A percentile compares a stretch with the other conserved stretches of the same genome.
These are phyloP conservation scores for Listronotus oregonensis DNA, from an alignment of 1,140 invertebrate species.

Conservation along the genomic window DNA sequence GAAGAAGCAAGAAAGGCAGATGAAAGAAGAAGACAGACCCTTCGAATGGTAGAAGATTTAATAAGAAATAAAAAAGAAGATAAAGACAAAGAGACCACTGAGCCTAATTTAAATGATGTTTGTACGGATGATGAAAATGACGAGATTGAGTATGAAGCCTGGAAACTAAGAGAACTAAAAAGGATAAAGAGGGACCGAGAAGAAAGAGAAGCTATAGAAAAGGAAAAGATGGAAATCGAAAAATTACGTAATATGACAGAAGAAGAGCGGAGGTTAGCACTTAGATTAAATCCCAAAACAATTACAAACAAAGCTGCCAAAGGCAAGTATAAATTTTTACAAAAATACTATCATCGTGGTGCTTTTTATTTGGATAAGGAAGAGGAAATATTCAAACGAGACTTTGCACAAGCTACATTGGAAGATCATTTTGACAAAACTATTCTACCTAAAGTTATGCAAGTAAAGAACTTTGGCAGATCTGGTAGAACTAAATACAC, in stretches of 20 bases:
- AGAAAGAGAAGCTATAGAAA: slow-evolving; percentile 85
- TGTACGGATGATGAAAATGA: slow-evolving; percentile 98
- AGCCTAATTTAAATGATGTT: slow-evolving; percentile 81
- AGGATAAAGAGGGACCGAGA: slow-evolving; percentile 95
- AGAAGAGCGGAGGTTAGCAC: slow-evolving; percentile 89
- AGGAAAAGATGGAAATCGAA: slow-evolving; percentile 90
- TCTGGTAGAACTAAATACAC: slow-evolving; percentile 99
- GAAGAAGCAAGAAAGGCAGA: slow-evolving; percentile 81
- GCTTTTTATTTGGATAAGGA: slow-evolving; percentile 97
- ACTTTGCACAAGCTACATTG: slow-evolving; percentile 95
- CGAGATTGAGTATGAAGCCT: slow-evolving; percentile 96
- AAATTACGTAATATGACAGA: slow-evolving; percentile 93
- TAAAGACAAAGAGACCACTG: slow-evolving; percentile 63
- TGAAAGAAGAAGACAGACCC: slow-evolving; percentile 81
- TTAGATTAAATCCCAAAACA: slow-evolving; percentile 89
- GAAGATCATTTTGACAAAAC: slow-evolving; percentile 99
- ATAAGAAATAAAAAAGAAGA: slow-evolving; percentile 74
- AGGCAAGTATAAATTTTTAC: slow-evolving; percentile 99
- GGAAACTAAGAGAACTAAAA: slow-evolving; percentile 96
- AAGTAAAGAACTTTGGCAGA: slow-evolving; percentile 99
- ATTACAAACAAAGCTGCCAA: slow-evolving; percentile 95
- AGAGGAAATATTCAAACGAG: slow-evolving; percentile 88
- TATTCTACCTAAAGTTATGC: slow-evolving; percentile 98
- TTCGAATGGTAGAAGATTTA: slow-evolving; percentile 89
- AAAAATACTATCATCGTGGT: slow-evolving; percentile 99